A percentile compares a stretch with the other conserved stretches of the same genome.
Evolutionary conservation across 2,797 vertebrate species (phyloP).

Genomic region (Rhynchonycteris naso): DNA sequence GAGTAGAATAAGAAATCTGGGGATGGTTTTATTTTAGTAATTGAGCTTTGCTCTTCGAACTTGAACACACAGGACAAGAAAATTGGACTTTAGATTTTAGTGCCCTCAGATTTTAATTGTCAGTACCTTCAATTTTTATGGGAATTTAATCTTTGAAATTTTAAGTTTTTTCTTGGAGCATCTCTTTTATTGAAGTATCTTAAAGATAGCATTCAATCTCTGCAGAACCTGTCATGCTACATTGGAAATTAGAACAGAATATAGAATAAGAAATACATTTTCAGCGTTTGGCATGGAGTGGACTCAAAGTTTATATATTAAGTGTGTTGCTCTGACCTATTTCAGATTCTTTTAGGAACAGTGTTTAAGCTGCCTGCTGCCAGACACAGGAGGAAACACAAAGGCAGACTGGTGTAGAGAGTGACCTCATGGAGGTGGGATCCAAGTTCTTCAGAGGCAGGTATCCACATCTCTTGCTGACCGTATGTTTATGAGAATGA

Average conservation of each 20-base stretch:
- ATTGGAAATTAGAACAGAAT: background rate
- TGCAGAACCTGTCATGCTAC: background rate
- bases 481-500: background rate
- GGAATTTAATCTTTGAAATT: background rate
- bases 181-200: conserved; percentile 17
- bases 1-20: background rate
- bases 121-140: background rate
- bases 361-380: background rate
- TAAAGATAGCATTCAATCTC: background rate
- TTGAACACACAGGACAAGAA: background rate
- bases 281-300: background rate
- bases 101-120: background rate
- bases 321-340: background rate
- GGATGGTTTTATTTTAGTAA: background rate
- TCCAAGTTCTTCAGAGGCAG: background rate
- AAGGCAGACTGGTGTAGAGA: background rate
- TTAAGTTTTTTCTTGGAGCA: background rate
- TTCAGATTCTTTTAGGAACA: background rate
- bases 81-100: background rate
- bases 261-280: conserved; percentile 31
- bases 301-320: background rate
- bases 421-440: background rate
- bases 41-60: background rate
- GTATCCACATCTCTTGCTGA: background rate
- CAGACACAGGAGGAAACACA: background rate